Conservation (phyloP, 2,888 invertebrate species). For the Aphidoletes aphidimyza region DNA sequence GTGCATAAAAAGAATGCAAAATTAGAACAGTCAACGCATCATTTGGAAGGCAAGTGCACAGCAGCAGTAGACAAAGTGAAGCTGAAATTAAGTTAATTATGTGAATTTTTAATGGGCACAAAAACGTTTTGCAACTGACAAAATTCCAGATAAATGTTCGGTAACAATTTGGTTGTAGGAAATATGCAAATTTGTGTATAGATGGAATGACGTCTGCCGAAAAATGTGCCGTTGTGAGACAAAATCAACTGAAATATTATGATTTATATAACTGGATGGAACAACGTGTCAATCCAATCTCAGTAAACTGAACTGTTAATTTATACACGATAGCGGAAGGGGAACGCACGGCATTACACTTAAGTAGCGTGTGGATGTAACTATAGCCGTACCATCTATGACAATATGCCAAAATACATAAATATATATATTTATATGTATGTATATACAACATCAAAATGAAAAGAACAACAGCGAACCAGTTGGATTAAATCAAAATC, state of each 20-base stretch:
- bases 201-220: background rate
- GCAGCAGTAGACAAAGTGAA: background rate
- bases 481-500: constrained; percentile 31
- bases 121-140: constrained; percentile 8
- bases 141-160: constrained; percentile 26
- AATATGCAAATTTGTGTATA: background rate
- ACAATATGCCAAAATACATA: too few species aligned
- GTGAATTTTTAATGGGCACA: constrained; percentile 24
- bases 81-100: background rate
- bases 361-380: background rate
- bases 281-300: background rate
- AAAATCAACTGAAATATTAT: background rate
- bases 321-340: background rate
- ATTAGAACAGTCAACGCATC: background rate
- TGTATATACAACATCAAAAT: too few species aligned
- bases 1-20: background rate
- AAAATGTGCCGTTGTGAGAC: background rate
- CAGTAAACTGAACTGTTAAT: constrained; percentile 31
- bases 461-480: background rate
- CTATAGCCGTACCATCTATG: background rate
- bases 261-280: constrained; percentile 31
- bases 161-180: background rate
- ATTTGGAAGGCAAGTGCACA: background rate
- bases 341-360: too few species aligned
- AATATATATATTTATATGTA: too few species aligned